phyloP scores from a whole-genome alignment of 2,797 vertebrate species.

The Furcifer pardalis region DNA sequence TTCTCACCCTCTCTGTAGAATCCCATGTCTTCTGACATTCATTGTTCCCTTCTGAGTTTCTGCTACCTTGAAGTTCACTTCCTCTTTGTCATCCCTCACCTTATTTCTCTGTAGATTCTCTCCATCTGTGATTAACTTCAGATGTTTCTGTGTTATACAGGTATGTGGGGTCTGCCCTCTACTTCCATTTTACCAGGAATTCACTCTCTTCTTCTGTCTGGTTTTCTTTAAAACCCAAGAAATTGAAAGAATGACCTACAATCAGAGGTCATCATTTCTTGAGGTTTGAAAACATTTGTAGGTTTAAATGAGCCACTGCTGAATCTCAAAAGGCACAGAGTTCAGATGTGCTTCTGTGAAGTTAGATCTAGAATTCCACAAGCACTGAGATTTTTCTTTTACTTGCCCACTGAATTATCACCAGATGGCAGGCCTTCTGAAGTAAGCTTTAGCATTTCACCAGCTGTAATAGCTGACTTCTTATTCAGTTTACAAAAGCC shows the following conservation, averaged over 20 bases:
- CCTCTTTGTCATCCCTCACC: neutral
- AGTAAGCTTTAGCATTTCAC: neutral
- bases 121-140: neutral
- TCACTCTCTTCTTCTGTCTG: neutral
- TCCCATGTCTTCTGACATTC: neutral
- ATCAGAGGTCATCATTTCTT: neutral
- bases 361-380: neutral
- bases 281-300: neutral
- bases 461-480: neutral
- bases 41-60: neutral
- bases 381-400: constrained; percentile 28
- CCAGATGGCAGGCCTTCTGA: constrained; percentile 1
- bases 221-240: constrained; percentile 4
- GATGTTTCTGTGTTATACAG: neutral
- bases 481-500: neutral
- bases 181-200: neutral
- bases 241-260: neutral
- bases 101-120: neutral
- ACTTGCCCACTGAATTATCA: constrained; percentile 11
- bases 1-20: neutral
- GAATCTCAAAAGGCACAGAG: constrained; percentile 15
- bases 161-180: neutral
- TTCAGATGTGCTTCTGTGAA: constrained; percentile 7
- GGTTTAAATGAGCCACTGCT: constrained; percentile 8
- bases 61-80: neutral